Evolutionary conservation across 2,797 vertebrate species (phyloP).

Genomic region (Simalia tracyae): DNA sequence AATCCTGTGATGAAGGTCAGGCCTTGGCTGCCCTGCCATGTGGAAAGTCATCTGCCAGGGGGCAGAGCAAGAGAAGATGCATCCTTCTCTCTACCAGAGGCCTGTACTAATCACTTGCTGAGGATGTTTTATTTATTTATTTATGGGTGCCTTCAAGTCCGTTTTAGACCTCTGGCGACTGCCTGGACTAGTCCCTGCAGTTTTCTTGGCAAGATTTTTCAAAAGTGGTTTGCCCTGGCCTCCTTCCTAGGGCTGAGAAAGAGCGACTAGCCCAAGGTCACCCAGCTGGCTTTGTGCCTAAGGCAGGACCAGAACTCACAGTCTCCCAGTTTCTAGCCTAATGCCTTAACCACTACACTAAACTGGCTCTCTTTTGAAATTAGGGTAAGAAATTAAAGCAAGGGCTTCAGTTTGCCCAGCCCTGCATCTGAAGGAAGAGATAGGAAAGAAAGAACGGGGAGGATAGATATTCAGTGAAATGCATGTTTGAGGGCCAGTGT

Average conservation of each 20-base stretch:
- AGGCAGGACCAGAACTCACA: neutral
- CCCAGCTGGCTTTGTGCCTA: neutral
- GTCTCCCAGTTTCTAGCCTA: neutral
- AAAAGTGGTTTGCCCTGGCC: neutral
- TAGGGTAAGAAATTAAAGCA: neutral
- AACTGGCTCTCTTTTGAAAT: no score
- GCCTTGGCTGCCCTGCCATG: neutral
- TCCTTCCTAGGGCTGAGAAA: neutral
- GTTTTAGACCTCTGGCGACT: neutral
- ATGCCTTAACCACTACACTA: neutral
- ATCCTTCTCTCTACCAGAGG: neutral
- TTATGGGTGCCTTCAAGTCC: neutral
- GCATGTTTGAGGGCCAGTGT: neutral
- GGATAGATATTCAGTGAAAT: neutral
- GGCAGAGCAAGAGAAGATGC: neutral
- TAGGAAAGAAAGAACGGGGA: neutral
- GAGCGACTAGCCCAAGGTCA: neutral
- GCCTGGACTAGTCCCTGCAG: neutral
- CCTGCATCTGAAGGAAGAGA: no score
- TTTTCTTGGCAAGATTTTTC: neutral
- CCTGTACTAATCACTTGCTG: neutral
- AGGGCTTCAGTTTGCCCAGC: neutral
- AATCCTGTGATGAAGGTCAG: neutral
- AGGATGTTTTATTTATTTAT: neutral
- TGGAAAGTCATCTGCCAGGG: neutral